These are phyloP conservation scores for Machimus rusticus DNA, from an alignment of 2,888 invertebrate genomes.

Conservation along the genomic window DNA sequence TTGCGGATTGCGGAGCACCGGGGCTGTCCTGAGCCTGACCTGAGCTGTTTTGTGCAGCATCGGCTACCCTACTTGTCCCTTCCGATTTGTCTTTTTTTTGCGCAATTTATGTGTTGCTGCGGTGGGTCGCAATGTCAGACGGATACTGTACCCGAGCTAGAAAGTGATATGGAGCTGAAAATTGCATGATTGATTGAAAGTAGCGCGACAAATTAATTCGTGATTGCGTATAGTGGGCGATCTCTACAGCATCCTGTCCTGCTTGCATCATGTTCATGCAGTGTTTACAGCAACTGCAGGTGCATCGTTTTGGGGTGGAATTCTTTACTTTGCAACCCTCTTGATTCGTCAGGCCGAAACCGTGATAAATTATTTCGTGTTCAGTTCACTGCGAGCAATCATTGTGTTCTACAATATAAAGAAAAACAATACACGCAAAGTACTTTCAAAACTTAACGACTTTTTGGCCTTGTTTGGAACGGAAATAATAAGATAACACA, in stretches of 20 bases:
- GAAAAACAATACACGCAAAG: no score
- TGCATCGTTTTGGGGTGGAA: not conserved
- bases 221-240: conserved; percentile 8
- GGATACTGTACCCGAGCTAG: not conserved
- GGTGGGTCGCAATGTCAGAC: not conserved
- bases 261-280: not conserved
- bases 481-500: no score
- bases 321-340: not conserved
- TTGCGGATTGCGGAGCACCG: conserved; percentile 5
- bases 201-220: conserved; percentile 14
- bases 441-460: no score
- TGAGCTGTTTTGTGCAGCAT: not conserved
- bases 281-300: not conserved
- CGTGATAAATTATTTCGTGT: not conserved
- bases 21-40: not conserved
- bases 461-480: no score
- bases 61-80: not conserved
- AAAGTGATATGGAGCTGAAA: conserved; percentile 35
- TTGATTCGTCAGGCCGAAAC: not conserved
- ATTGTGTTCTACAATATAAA: not conserved
- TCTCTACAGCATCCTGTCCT: not conserved
- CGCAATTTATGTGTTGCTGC: conserved; percentile 3
- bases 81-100: conserved; percentile 1
- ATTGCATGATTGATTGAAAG: conserved; percentile 37
- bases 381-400: not conserved